Conservation (phyloP, 2,797 vertebrate species). For the Leuciscus waleckii region DNA sequence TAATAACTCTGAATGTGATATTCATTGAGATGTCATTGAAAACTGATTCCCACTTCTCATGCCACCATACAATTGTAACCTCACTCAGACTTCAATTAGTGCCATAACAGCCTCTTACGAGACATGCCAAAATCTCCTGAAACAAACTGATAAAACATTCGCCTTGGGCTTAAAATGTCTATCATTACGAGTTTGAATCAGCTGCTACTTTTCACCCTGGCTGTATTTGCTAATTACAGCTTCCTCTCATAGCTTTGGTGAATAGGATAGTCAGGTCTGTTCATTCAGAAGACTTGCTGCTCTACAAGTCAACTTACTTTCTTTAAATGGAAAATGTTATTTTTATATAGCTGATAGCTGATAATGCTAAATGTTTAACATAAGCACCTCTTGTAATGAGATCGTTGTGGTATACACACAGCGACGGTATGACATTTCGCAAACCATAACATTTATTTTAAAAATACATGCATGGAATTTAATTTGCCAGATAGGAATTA, state of each 20-base stretch:
- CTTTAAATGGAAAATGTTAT: background rate
- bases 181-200: constrained; percentile 22
- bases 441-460: background rate
- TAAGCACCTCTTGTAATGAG: background rate
- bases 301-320: background rate
- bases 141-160: constrained; percentile 16
- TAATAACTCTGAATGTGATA: background rate
- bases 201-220: constrained; percentile 1
- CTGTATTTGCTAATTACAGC: constrained; percentile 28
- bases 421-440: background rate
- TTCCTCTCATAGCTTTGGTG: background rate
- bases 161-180: constrained; percentile 32
- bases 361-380: constrained; percentile 1
- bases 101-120: background rate
- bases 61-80: constrained; percentile 15
- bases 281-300: background rate
- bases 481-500: background rate
- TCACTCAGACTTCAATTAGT: constrained; percentile 11
- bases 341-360: background rate
- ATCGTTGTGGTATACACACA: background rate
- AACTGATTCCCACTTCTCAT: constrained; percentile 4
- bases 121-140: constrained; percentile 22
- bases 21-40: constrained; percentile 18
- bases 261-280: constrained; percentile 6
- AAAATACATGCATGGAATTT: background rate